Base-by-base conservation (phyloP, 2,797 vertebrate genomes). In the Sebastes ruberrimus region DNA sequence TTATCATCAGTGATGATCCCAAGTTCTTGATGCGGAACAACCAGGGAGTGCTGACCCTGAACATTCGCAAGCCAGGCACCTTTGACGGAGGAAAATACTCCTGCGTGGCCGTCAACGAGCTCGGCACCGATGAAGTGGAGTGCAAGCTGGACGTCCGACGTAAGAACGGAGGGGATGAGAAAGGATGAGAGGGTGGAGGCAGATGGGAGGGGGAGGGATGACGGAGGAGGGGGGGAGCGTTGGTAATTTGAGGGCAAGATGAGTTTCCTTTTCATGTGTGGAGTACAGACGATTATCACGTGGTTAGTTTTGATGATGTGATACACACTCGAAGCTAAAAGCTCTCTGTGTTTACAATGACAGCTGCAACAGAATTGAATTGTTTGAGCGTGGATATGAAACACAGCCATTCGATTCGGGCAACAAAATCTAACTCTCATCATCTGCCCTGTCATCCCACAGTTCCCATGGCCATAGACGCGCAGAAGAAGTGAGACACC, bases 21-120 rank as follows among this genome's bases (percentile, higher is more conserved):
- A 98, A 97, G 84, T 99, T 93, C 93, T 95, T 99, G 86, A 98
- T 97, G 97, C 96, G 97, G 92, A 98, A 98, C 86, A 97, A 98
- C 91, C 98, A 99, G 84, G 98, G 98, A 0, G 97, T 99, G 68
- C 23, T 99, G 91, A 99, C 98, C 42, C 95, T 99, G 84, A 99
- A 99, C 93, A 97, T 99, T 74, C 95, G 98, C 35, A 99, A 97
- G 86, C 97, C 98, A 1, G 94, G 97, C 75, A 89, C 96, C 35
- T 99, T 97, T 1, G 98, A 99, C 0, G 94, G 96, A 0, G 98
- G 98, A 4, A 91, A 95, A 87, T 99, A 99, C 53, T 90, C 93
- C 75, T 99, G 98, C 81, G 94, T 82, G 89, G 98, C 98, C 22
- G 92, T 97, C 71, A 99, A 99, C 5, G 89, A 96, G 1, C 94